Evolutionary conservation across 2,888 invertebrate species (phyloP).

Genomic region (Idaea straminata): DNA sequence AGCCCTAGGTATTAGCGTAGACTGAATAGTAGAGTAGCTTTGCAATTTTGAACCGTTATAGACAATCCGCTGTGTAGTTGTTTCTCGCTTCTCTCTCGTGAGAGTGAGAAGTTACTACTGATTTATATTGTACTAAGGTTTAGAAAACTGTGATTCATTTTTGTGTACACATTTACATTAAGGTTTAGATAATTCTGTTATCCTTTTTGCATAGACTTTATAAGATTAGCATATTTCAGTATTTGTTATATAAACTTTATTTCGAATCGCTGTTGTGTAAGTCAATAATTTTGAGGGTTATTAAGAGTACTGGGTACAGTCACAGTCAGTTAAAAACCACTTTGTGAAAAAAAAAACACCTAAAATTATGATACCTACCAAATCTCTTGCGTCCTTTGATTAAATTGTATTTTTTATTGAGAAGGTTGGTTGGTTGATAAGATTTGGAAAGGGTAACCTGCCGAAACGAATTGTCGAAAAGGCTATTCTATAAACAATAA

Average conservation of each 20-base stretch:
- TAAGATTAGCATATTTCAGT: not conserved
- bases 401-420: too few relatives aligned
- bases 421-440: too few relatives aligned
- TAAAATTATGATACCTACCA: too few relatives aligned
- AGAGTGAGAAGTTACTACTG: not conserved
- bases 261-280: not conserved
- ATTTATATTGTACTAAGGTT: not conserved
- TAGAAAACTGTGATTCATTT: not conserved
- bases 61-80: not conserved
- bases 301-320: not conserved
- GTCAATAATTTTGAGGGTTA: not conserved
- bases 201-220: not conserved
- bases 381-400: too few relatives aligned
- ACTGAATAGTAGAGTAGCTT: conserved; percentile 23
- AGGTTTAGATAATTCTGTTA: not conserved
- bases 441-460: not conserved
- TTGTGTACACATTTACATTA: not conserved
- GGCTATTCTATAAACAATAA: too few relatives aligned
- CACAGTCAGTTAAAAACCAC: too few relatives aligned
- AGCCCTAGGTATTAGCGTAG: conserved; percentile 32
- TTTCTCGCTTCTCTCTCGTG: not conserved
- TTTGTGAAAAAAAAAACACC: too few relatives aligned
- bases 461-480: not conserved
- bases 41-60: conserved; percentile 13
- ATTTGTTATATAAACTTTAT: not conserved